These are phyloP conservation scores for Corydoras maculifer DNA, from an alignment of 2,113 vertebrate species.

Conservation along the genomic window DNA sequence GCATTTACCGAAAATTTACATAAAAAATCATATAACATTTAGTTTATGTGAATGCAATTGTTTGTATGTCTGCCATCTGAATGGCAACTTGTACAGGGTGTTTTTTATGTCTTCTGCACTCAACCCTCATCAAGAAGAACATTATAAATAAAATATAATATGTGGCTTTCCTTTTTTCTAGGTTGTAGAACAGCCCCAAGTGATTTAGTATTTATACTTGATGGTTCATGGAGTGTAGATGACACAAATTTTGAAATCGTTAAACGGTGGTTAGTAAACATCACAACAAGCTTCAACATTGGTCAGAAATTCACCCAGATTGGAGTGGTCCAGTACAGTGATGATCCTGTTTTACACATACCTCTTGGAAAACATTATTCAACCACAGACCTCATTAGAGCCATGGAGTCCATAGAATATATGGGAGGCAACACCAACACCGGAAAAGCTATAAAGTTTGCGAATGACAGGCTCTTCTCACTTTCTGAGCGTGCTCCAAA, in stretches of 20 bases:
- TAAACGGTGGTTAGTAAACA: conserved; percentile 92
- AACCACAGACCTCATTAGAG: conserved; percentile 70
- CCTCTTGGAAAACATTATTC: conserved; percentile 77
- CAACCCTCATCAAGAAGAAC: no score
- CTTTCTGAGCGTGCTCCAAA: conserved; percentile 77
- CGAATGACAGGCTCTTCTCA: conserved; percentile 83
- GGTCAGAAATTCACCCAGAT: conserved; percentile 92
- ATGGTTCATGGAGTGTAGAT: conserved; percentile 92
- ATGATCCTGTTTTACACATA: conserved; percentile 85
- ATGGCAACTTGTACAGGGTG: no score
- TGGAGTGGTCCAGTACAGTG: conserved; percentile 93
- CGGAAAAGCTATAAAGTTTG: conserved; percentile 88
- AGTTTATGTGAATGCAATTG: no score
- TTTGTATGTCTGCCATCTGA: no score
- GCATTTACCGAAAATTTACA: no score
- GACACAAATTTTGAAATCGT: conserved; percentile 95
- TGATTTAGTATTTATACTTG: conserved; percentile 93
- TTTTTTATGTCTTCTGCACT: no score
- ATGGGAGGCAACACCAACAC: conserved; percentile 92
- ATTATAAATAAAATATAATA: not conserved
- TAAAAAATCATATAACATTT: no score
- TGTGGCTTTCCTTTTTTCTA: conserved; percentile 47
- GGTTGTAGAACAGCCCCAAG: conserved; percentile 91
- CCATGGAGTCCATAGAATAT: conserved; percentile 83
- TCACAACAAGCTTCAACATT: conserved; percentile 89